These are phyloP conservation scores for Virgularia gustaviana DNA, from an alignment of 92 coral and sea anemone genomes.

Conservation along the genomic window DNA sequence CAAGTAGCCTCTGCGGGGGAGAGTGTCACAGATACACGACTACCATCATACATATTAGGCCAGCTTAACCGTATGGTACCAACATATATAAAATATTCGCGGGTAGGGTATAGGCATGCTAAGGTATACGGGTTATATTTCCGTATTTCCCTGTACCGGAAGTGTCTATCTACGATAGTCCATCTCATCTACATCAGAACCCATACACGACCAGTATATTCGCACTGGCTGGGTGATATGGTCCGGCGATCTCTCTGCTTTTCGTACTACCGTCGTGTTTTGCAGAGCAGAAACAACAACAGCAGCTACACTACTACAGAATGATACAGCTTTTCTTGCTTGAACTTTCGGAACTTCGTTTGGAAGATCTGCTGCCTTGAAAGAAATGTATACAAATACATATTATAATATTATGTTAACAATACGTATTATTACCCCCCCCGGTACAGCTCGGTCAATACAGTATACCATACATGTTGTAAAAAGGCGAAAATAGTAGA, in stretches of 20 bases:
- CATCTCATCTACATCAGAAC: slow-evolving; percentile 55
- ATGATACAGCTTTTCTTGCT: slow-evolving; percentile 28
- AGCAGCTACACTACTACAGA: slow-evolving; percentile 30
- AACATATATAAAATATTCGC: too few relatives aligned
- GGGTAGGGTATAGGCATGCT: too few relatives aligned
- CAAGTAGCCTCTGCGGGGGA: too few relatives aligned
- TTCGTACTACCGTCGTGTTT: slow-evolving; percentile 17
- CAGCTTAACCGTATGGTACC: too few relatives aligned
- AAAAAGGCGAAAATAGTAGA: too few relatives aligned
- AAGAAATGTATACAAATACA: background rate
- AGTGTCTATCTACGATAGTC: background rate
- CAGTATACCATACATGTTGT: too few relatives aligned
- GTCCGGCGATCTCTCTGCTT: background rate
- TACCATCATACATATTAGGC: too few relatives aligned
- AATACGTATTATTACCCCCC: background rate
- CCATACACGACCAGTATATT: slow-evolving; percentile 28
- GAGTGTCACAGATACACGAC: too few relatives aligned
- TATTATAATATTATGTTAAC: background rate
- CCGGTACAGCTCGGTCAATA: too few relatives aligned
- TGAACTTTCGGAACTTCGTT: slow-evolving; percentile 40
- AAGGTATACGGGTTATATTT: too few relatives aligned
- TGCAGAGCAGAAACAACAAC: background rate
- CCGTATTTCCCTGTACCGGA: background rate
- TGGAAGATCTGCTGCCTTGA: slow-evolving; percentile 22
- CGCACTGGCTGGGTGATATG: background rate